phyloP scores from a whole-genome alignment of 2,797 vertebrate genomes.

The Gambelia wislizenii region DNA sequence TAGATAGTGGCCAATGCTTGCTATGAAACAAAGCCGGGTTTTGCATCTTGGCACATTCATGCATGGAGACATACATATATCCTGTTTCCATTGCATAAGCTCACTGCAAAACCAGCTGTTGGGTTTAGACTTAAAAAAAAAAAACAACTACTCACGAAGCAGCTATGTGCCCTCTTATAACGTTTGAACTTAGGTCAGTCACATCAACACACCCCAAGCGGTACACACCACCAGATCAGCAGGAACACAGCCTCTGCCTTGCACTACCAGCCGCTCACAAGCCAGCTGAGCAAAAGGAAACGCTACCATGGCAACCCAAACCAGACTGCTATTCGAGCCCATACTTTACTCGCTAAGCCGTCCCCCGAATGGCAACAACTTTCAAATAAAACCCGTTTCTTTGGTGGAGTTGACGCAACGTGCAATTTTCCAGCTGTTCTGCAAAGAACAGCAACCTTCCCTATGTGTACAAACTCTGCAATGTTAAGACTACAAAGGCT shows the following conservation, averaged over 20 bases:
- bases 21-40: neutral
- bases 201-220: neutral
- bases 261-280: constrained; percentile 85
- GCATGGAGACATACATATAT: neutral
- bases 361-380: constrained; percentile 52
- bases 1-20: neutral
- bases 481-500: neutral
- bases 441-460: neutral
- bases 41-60: constrained; percentile 6
- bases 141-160: neutral
- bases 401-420: neutral
- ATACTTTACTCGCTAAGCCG: constrained; percentile 77
- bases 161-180: neutral
- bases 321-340: constrained; percentile 88
- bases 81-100: constrained; percentile 24
- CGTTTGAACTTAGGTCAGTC: neutral
- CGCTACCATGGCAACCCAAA: constrained; percentile 91
- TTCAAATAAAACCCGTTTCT: constrained; percentile 52
- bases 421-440: neutral
- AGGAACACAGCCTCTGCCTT: constrained; percentile 80
- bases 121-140: neutral
- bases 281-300: constrained; percentile 87
- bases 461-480: neutral
- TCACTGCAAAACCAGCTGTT: constrained; percentile 11
- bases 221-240: neutral